phyloP scores from a whole-genome alignment of 2,888 invertebrate species.

The Polydesmus complanatus region DNA sequence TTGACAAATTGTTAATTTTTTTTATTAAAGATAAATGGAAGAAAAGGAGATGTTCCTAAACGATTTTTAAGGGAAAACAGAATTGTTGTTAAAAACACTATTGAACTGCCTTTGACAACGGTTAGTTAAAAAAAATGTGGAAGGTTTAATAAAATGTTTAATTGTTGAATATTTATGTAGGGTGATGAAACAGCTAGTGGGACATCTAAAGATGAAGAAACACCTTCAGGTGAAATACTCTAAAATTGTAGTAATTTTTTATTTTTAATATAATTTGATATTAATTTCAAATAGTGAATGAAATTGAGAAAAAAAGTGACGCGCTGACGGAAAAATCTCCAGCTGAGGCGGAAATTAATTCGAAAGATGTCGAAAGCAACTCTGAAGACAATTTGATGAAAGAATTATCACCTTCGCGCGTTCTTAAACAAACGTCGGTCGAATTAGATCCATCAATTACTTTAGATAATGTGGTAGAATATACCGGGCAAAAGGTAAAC shows the following conservation, averaged over 20 bases:
- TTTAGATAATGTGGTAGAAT: neutral
- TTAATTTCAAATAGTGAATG: too few species aligned
- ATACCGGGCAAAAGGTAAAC: neutral
- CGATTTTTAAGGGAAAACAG: slow-evolving; percentile 46
- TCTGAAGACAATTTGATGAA: neutral
- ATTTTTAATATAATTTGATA: too few species aligned
- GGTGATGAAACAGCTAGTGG: neutral
- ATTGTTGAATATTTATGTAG: neutral
- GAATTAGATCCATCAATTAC: neutral
- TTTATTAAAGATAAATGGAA: slow-evolving; percentile 41
- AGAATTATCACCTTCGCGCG: neutral
- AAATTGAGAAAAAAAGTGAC: neutral
- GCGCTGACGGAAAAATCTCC: neutral
- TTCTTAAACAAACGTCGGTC: neutral
- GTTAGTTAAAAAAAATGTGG: neutral
- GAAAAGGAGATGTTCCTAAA: slow-evolving; percentile 50
- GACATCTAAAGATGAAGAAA: neutral
- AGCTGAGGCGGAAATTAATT: neutral
- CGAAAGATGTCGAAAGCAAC: too few species aligned
- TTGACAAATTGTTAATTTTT: too few species aligned
- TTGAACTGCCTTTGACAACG: neutral
- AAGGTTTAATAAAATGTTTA: neutral
- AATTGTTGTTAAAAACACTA: slow-evolving; percentile 28
- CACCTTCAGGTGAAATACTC: neutral
- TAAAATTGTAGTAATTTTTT: too few species aligned